Conservation (phyloP, 2,113 vertebrate species). For the Rhynchomys soricoides region DNA sequence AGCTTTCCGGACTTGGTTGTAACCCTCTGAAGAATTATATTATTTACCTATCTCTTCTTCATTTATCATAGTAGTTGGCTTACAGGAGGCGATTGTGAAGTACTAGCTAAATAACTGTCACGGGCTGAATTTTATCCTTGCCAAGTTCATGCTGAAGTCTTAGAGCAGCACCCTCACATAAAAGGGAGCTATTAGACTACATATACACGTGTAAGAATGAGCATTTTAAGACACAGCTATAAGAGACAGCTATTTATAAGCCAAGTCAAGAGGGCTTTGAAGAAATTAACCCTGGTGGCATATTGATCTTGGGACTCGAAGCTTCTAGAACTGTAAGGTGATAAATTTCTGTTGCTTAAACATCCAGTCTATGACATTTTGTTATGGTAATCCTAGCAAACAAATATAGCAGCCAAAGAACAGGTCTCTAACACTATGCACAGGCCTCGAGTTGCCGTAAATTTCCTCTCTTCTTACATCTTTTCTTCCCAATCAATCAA, state of each 20-base stretch:
- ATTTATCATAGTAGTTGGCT: background rate
- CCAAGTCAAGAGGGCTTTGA: background rate
- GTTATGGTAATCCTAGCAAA: background rate
- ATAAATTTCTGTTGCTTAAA: conserved; percentile 5
- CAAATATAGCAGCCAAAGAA: background rate
- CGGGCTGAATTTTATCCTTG: background rate
- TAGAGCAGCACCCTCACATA: background rate
- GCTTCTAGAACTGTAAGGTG: background rate
- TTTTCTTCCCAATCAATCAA: background rate
- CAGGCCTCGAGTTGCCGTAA: background rate
- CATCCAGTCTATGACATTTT: background rate
- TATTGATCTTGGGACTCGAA: background rate
- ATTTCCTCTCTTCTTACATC: background rate
- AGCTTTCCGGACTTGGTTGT: background rate
- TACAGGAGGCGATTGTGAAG: background rate
- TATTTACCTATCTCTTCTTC: background rate
- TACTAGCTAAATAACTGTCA: background rate
- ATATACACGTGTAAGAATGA: background rate
- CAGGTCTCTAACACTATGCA: background rate
- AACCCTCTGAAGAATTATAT: background rate
- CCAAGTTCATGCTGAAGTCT: background rate
- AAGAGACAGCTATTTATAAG: background rate
- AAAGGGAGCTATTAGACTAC: background rate
- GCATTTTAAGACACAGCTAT: background rate
- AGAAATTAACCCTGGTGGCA: background rate